Evolutionary conservation across 2,888 invertebrate species (phyloP).

Genomic region (Anticlea derivata): DNA sequence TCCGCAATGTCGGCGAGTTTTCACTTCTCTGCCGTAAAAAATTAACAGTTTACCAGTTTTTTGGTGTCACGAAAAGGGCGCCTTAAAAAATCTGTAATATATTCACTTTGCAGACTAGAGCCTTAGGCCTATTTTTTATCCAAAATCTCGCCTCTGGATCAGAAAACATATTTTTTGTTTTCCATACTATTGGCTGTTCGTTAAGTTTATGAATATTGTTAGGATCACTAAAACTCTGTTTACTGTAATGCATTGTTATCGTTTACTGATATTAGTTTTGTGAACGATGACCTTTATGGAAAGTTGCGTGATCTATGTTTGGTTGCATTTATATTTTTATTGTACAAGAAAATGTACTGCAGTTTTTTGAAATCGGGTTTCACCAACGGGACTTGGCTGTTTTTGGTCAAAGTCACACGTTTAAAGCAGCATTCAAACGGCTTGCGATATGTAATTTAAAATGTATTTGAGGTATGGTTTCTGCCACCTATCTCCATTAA

Average conservation of each 20-base stretch:
- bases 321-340: slow-evolving; percentile 66
- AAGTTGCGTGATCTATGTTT: slow-evolving; percentile 57
- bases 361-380: not conserved
- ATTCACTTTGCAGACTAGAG: too few species aligned
- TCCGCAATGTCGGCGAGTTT: too few species aligned
- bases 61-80: too few species aligned
- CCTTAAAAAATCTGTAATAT: too few species aligned
- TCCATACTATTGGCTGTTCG: slow-evolving; percentile 14
- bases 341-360: slow-evolving; percentile 1
- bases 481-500: not conserved
- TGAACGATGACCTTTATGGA: slow-evolving; percentile 48
- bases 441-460: too few species aligned
- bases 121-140: not conserved
- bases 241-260: slow-evolving; percentile 16
- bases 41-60: too few species aligned
- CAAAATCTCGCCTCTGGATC: too few species aligned
- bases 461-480: too few species aligned
- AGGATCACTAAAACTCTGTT: slow-evolving; percentile 17
- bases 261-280: slow-evolving; percentile 20
- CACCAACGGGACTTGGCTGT: not conserved
- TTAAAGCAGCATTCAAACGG: too few species aligned
- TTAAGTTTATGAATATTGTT: slow-evolving; percentile 18
- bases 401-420: not conserved
- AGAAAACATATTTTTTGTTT: not conserved
- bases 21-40: too few species aligned